Evolutionary conservation across 2,113 vertebrate species (phyloP), one percentile per base, ranked within the genome.

Genomic region (Pelobates fuscus): DNA sequence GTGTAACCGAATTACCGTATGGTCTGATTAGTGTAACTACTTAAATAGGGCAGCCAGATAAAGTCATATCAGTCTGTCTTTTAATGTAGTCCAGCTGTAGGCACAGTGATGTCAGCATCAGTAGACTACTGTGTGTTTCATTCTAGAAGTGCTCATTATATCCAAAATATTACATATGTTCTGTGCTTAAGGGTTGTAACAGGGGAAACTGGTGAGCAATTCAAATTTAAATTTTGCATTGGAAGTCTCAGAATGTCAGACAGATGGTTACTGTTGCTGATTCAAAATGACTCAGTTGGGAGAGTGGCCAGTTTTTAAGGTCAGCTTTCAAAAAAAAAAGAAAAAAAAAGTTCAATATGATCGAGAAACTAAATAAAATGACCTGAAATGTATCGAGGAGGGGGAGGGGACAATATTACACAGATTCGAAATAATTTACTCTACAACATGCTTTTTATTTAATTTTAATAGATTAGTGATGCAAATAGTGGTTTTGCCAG

Each of bases 151-250:
- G 72, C 72, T 67, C 17, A 55, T 67, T 76, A 67, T 52, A 49
- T 76, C 64, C 72, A 76, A 76, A 76, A 67, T 76, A 67, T 76
- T 76, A 76, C 72, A 76, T 76, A 67, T 76, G 72, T 67, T 76
- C 55, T 76, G 54, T 32, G 72, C 72, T 76, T 76, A 67, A 76
- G 72, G 72, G 54, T 67, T 60, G 55, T 63, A 76, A 76, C 63
- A 76, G 29, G 72, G 72, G 64, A 60, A 76, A 67, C 58, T 76
- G 54, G 72, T 67, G 72, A 67, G 64, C 72, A 60, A 76, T 46
- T 76, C 52, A 76, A 76, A 76, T 67, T 76, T 60, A 67, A 76
- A 76, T 76, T 76, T 76, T 64, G 43, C 72, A 76, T 76, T 76
- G 72, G 64, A 67, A 67, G 72, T 67, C 41, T 76, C 64, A 46